Evolutionary conservation across 2,888 invertebrate species (phyloP), one percentile per base, ranked within the genome.

Genomic region (Entomobrya proxima): DNA sequence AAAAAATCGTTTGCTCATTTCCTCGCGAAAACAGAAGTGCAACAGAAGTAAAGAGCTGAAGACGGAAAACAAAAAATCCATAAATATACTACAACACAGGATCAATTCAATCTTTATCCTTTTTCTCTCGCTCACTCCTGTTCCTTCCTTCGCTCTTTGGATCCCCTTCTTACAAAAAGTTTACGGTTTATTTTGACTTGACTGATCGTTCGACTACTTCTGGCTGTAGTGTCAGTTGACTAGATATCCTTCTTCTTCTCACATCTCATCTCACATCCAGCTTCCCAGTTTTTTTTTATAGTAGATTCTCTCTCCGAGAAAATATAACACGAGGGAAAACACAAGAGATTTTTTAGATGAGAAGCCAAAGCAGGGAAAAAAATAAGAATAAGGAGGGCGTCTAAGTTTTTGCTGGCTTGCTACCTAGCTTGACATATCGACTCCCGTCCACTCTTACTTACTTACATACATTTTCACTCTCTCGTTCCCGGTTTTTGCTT

Each of bases 131-230:
- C n/a, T 24, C 21, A 24, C 40, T 40, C 40, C 37, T 37, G n/a
- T n/a, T 44, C 5, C 24, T 64, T 15, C 40, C 24, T 32, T n/a
- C 32, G 47, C 47, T 18, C 15, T 50, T 32, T 50, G n/a, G n/a
- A n/a, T 72, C 50, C 21, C 32, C n/a, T 50, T 74, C 44, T 69
- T 40, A 67, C 11, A 24, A 11, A 67, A 40, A 40, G 13, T 67
- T 67, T 67, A 67, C 18, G 74, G 74, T 35, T 74, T 74, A 74
- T 74, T 74, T 74, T 74, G 74, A 74, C 74, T 74, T 50, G 74
- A 50, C 32, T 74, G 67, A 67, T 67, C 40, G 67, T 67, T 67
- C 67, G 67, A 40, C 40, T 67, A 67, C 67, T 67, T 6, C 67
- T 64, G 18, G 32, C 13, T 27, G 6, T 15, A 13, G 32, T 61